Percentiles rank a stretch among this genome's conserved stretches.
Conservation (phyloP, 2,113 vertebrate species). For the Girardinichthys multiradiatus region DNA sequence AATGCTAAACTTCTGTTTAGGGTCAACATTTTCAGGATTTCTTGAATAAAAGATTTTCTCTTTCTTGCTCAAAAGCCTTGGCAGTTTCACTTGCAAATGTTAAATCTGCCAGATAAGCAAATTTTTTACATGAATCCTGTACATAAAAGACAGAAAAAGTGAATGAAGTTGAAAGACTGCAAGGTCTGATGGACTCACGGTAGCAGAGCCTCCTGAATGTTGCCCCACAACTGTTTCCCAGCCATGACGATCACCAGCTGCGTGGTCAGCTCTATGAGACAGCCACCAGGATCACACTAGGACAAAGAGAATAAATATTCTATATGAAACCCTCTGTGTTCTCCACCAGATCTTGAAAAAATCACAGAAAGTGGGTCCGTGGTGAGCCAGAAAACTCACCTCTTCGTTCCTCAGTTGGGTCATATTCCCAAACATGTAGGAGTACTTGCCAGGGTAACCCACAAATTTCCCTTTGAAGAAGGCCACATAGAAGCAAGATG, state of each 20-base stretch:
- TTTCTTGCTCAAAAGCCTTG: too few relatives aligned
- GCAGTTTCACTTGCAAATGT: background rate
- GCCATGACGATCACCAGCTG: conserved; percentile 96
- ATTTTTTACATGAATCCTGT: background rate
- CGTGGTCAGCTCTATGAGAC: conserved; percentile 93
- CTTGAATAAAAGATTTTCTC: too few relatives aligned
- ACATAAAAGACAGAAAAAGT: background rate
- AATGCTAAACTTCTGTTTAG: too few relatives aligned
- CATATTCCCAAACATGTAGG: conserved; percentile 87
- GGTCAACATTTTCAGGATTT: too few relatives aligned
- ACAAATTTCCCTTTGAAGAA: conserved; percentile 99
- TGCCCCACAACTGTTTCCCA: conserved; percentile 94
- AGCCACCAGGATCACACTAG: conserved; percentile 95
- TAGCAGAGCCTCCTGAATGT: conserved; percentile 91
- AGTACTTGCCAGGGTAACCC: conserved; percentile 90
- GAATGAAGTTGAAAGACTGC: background rate
- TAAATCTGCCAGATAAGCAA: background rate
- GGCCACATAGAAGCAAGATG: conserved; percentile 97
- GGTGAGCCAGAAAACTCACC: conserved; percentile 74
- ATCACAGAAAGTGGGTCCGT: background rate
- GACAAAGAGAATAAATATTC: background rate
- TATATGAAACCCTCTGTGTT: background rate
- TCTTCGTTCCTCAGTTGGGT: conserved; percentile 93
- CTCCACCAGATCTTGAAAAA: background rate
- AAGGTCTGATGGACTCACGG: conserved; percentile 84